Base-by-base conservation (phyloP, 2,888 invertebrate genomes). In the Scaptomyza caliginosa region DNA sequence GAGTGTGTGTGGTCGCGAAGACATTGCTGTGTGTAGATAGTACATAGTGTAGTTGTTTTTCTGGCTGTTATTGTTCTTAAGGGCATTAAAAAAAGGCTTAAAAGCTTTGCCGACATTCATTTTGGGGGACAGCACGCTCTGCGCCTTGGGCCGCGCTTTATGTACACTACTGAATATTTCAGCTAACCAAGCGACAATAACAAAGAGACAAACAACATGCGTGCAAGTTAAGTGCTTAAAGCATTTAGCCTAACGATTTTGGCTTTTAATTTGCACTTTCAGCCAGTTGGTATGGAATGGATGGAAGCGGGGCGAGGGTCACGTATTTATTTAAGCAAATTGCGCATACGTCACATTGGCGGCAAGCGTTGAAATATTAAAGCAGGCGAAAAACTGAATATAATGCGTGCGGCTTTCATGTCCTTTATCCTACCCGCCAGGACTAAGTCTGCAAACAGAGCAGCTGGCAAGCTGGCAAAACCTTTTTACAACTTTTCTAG, bases 41-140 rank as follows among this genome's bases (percentile, higher is more conserved):
- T 52, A 67, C 49, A 68, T 38, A 55, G 64, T 50, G 56, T 56
- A 50, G 65, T 38, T 38, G 19, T 36, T 36, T 8, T 36, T 36
- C 67, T 73, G 79, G 83, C 65, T 70, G 69, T 39, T 50, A 40
- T 21, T 59, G 58, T 58, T 58, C 58, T 81, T 76, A 66, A 66
- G 84, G 77, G 73, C 81, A 81, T 80, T 84, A 75, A 81, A 83
- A 83, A 88, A 88, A 77, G 86, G 82, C 84, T 89, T 88, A 86
- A 88, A 84, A 89, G 89, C 86, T 78, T 34, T 86, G 80, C 73
- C 71, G 73, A 77, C 77, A 75, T 76, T 75, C 77, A 70, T 75
- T 81, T 48, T 6, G 13, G 51, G 60, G 50, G 21, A 21, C 4
- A 26, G 19, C 32, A 46, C 32, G 46, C 16, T 21, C 21, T 66